Base-by-base conservation (phyloP, 2,113 vertebrate species). In the Caloenas nicobarica region DNA sequence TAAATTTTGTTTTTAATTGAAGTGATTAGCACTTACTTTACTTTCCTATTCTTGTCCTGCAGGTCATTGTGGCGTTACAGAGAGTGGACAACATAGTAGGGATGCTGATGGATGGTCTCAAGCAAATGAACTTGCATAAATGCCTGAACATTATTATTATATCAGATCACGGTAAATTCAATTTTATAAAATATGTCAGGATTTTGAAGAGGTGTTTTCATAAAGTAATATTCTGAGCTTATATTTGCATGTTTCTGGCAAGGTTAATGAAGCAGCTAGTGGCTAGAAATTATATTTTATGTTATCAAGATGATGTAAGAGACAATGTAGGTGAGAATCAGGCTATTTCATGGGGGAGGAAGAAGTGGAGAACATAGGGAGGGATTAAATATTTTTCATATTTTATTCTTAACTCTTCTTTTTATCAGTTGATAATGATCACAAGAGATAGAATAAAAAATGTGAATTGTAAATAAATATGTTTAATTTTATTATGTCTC, bases 101-200 rank as follows among this genome's bases (percentile, higher is more conserved):
- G 8, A 93, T 98, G 97, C 82, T 99, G 95, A 99, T 99, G 99
- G 98, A 99, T 58, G 98, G 98, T 23, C 98, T 99, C 40, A 98
- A 97, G 64, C 93, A 98, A 88, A 98, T 98, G 95, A 94, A 98
- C 77, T 97, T 99, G 86, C 98, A 98, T 74, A 97, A 97, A 53
- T 99, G 99, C 94, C 97, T 98, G 89, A 99, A 99, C 86, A 80
- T 99, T 68, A 97, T 99, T 80, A 94, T 99, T 73, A 1, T 98
- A 53, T 99, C 99, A 62, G 99, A 99, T 96, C 99, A 99, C 48
- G 99, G 99, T 99, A 98, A 98, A 96, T 64, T 60, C 5, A 4
- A 60, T 72, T 93, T 71, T 71, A 33, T 78, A 31, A 78, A 92
- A 46, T 66, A 48, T 21, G 56, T 73, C 13, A 54, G 31, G 86